These are phyloP conservation scores for Periophthalmus modestus DNA, from an alignment of 2,113 vertebrate species.

Conservation along the genomic window DNA sequence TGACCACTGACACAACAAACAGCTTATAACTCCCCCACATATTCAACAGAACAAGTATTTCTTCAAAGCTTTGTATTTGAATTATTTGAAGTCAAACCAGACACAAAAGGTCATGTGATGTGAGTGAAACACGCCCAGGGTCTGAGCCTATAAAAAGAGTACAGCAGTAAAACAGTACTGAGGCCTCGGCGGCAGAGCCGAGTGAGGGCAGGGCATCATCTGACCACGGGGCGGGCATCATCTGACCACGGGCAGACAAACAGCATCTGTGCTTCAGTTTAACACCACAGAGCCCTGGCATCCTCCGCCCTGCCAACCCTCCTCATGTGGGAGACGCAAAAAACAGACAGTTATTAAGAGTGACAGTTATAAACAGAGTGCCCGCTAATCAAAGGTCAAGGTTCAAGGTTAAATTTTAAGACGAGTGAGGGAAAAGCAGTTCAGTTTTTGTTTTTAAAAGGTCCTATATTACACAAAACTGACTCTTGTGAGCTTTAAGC, in stretches of 20 bases:
- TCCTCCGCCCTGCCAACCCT: constrained; percentile 41
- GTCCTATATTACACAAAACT: too few relatives aligned
- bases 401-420: too few relatives aligned
- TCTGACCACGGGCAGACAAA: constrained; percentile 55
- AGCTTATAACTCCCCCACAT: too few relatives aligned
- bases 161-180: constrained; percentile 60
- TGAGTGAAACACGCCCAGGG: constrained; percentile 14
- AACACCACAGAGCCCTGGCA: constrained; percentile 26
- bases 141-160: constrained; percentile 57
- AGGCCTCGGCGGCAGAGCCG: constrained; percentile 41
- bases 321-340: constrained; percentile 28
- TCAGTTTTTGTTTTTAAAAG: too few relatives aligned
- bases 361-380: constrained; percentile 10
- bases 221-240: constrained; percentile 46
- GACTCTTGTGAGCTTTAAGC: too few relatives aligned
- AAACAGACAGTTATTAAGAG: constrained; percentile 18
- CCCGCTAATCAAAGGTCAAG: not conserved
- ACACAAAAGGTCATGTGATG: not conserved
- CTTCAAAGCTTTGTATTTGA: not conserved
- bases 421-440: too few relatives aligned
- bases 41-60: not conserved
- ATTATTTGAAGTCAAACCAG: not conserved
- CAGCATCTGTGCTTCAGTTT: constrained; percentile 63
- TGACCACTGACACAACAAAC: too few relatives aligned
- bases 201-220: constrained; percentile 46